Evolutionary conservation across 2,797 vertebrate genomes (phyloP), one percentile per base, ranked within the genome.

Genomic region (Aplochiton taeniatus): DNA sequence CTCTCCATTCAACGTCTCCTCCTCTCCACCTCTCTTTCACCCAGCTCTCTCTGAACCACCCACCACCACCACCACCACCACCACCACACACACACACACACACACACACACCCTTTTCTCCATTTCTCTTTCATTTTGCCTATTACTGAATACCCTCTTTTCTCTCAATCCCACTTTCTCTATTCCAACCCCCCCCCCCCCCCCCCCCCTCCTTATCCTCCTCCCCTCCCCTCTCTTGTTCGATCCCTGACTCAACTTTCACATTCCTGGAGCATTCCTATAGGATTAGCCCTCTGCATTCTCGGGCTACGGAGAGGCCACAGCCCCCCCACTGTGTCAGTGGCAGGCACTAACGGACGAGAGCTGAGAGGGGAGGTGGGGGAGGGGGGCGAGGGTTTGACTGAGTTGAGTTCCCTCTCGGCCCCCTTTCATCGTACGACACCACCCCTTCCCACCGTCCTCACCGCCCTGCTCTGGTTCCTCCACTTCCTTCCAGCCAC

Each of bases 221-320:
- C 74, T 75, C 76, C 75, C 68, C 78, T 81, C 77, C 75, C 82
- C 85, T 16, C 10, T 85, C 86, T 87, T 85, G 83, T 89, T 88
- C 86, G 79, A 89, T 90, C 85, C 88, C 87, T 88, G 86, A 89
- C 89, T 91, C 86, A 87, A 89, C 88, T 90, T 87, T 89, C 86
- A 89, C 89, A 89, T 90, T 90, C 89, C 87, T 79, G 80, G 18
- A 81, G 79, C 86, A 90, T 91, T 90, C 88, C 88, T 83, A 82
- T 59, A 86, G 88, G 88, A 91, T 91, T 91, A 91, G 83, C 83
- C 85, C 82, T 86, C 84, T 83, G 81, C 82, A 88, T 89, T 89
- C 83, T 83, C 79, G 85, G 77, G 88, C 81, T 84, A 80, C 76
- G 77, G 67, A 83, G 79, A 84, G 87, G 83, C 84, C 86, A 82